Percentiles rank a stretch among this genome's conserved stretches.
Conservation (phyloP, 2,797 vertebrate species). For the Chelidonichthys spinosus region DNA sequence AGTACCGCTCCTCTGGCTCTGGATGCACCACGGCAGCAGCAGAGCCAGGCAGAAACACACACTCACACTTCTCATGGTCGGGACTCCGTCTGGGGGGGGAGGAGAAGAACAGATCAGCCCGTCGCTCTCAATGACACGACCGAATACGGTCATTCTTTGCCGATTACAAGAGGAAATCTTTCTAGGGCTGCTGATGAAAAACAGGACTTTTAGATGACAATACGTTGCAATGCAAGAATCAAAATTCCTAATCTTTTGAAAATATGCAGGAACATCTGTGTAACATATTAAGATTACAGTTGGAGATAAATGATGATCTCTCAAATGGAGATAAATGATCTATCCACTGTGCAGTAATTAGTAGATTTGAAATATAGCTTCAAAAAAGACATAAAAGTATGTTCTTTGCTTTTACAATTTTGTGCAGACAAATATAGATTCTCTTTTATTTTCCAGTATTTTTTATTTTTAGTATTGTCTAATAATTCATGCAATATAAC, state of each 20-base stretch:
- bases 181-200: neutral
- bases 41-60: conserved; percentile 78
- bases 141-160: neutral
- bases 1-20: conserved; percentile 62
- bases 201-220: neutral
- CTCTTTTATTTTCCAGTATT: too few species aligned
- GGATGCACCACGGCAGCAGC: conserved; percentile 72
- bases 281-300: neutral
- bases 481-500: neutral
- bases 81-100: conserved; percentile 44
- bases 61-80: conserved; percentile 72
- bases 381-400: neutral
- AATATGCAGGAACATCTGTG: neutral
- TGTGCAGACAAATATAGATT: neutral
- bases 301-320: neutral
- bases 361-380: neutral
- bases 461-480: neutral
- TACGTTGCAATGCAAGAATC: neutral
- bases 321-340: neutral
- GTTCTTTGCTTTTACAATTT: neutral
- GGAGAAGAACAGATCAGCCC: conserved; percentile 12
- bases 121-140: conserved; percentile 21
- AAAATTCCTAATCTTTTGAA: neutral
- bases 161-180: neutral
- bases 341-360: neutral